Evolutionary conservation across 2,113 vertebrate genomes (phyloP), one percentile per base, ranked within the genome.

Genomic region (Collichthys lucidus): DNA sequence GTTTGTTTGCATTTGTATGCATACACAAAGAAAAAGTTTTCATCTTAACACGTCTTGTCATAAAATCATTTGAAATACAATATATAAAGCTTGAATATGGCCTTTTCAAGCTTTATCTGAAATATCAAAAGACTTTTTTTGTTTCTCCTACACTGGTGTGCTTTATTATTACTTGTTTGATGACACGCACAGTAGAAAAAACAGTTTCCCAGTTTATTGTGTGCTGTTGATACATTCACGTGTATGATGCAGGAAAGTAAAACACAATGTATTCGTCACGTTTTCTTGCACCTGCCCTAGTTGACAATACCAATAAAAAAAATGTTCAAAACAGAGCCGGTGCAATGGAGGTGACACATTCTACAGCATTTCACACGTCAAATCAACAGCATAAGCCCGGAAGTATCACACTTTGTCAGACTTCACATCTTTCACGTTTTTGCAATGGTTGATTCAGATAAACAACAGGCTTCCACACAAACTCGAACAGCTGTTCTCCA

Each of bases 301-400:
- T 80, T 49, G 20, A 46, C 24, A 19, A 26, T 44, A 47, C 14
- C 35, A 74, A 57, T 35, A 29, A 57, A 64, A 57, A 64, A 67
- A 40, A 20, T 63, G 72, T 62, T 80, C 22, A 61, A 74, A 62
- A 11, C 29, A 12, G 47, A 50, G 63, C n/a, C 8, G 16, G 59
- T 26, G 64, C 20, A 42, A 44, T n/a, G 44, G 35, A 63, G 6
- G 50, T 67, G 56, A 82, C 59, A 77, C 50, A 50, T 82, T 75
- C 52, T 29, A 35, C 78, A 70, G 11, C 20, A 15, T 63, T 76
- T 82, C 82, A 80, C 88, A 85, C 82, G n/a, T 77, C 53, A 74
- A 57, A 68, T 76, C 84, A 81, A 22, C 70, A 78, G 65, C 80
- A 74, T 26, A 67, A 75, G 47, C 20, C 46, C 19, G 4, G 62